A percentile compares a stretch with the other conserved stretches of the same genome.
These are phyloP conservation scores for Halcyon chelicuti DNA, from an alignment of 2,797 vertebrate species.

Conservation along the genomic window DNA sequence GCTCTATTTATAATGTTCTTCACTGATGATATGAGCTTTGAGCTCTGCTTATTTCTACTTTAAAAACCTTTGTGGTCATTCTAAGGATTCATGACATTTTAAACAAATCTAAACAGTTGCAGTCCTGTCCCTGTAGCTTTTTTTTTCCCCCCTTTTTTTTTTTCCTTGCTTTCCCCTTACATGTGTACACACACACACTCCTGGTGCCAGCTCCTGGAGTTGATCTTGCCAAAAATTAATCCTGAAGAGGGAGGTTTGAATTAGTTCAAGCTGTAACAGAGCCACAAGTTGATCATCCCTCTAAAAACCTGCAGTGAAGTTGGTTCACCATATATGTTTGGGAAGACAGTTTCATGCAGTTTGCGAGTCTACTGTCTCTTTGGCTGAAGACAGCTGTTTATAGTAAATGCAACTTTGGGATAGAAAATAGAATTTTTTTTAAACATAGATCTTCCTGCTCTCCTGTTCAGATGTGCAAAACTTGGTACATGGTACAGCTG, in stretches of 20 bases:
- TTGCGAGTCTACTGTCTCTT: background rate
- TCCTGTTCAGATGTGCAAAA: background rate
- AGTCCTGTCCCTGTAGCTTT: background rate
- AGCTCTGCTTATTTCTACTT: background rate
- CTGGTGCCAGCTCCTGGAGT: background rate
- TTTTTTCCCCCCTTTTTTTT: no score
- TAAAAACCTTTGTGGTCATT: background rate
- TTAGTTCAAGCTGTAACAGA: background rate
- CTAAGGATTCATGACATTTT: background rate
- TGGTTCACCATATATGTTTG: background rate
- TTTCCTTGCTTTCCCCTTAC: background rate
- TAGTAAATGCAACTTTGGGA: background rate
- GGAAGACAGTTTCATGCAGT: background rate
- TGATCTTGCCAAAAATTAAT: background rate
- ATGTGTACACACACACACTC: accelerated
- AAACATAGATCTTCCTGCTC: background rate
- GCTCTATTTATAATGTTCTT: background rate
- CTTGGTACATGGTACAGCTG: background rate
- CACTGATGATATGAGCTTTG: background rate
- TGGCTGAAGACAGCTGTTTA: background rate
- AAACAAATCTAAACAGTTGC: background rate
- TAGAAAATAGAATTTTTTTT: background rate
- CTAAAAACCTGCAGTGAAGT: background rate
- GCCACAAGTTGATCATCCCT: background rate
- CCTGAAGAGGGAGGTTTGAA: background rate